Conservation (phyloP, 1,140 invertebrate species). For the Anastatus disparis region DNA sequence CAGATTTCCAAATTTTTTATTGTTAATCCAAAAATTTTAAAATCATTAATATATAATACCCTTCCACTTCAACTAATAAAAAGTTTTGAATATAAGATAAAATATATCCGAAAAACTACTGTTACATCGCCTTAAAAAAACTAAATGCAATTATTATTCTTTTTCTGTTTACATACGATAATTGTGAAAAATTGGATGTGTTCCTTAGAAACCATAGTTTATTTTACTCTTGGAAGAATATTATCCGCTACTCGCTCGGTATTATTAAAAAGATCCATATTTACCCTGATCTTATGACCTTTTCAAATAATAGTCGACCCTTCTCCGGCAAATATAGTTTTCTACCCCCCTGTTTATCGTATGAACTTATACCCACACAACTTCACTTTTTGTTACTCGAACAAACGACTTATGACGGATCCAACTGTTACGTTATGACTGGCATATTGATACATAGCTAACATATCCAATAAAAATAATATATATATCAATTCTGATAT, state of each 20-base stretch:
- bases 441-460: slow-evolving; percentile 13
- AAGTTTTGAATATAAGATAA: too few relatives aligned
- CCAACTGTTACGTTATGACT: not conserved
- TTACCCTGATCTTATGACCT: slow-evolving; percentile 48
- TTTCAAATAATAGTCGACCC: slow-evolving; percentile 37
- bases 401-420: slow-evolving; percentile 17
- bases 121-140: too few relatives aligned
- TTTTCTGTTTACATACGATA: too few relatives aligned
- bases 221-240: slow-evolving; percentile 22
- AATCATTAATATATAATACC: too few relatives aligned
- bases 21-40: too few relatives aligned
- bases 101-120: too few relatives aligned
- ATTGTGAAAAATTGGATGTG: slow-evolving; percentile 13
- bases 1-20: too few relatives aligned
- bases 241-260: slow-evolving; percentile 8
- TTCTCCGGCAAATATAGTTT: not conserved
- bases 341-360: slow-evolving; percentile 4
- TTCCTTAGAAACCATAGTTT: slow-evolving; percentile 25
- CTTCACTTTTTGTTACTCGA: slow-evolving; percentile 2
- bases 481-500: too few relatives aligned
- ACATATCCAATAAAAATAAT: too few relatives aligned
- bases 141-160: too few relatives aligned
- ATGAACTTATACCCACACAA: slow-evolving; percentile 15
- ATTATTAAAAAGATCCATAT: slow-evolving; percentile 46
- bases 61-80: too few relatives aligned